A percentile compares a stretch with the other conserved stretches of the same genome.
Evolutionary conservation across 2,888 invertebrate species (phyloP).

Genomic region (Rambutsinella grinnellia): DNA sequence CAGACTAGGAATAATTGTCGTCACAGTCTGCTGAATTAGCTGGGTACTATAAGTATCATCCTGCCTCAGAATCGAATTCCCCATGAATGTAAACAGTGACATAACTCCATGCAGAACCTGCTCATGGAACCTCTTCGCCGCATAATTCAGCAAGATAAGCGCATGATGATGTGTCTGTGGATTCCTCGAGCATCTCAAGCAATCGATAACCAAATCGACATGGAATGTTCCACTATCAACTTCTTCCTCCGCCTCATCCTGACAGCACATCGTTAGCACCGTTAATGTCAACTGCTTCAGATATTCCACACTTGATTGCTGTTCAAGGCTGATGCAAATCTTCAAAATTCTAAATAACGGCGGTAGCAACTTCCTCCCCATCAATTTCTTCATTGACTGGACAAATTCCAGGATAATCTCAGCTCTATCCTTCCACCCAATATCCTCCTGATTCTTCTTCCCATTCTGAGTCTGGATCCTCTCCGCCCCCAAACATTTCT

Average conservation of each 20-base stretch:
- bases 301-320: constrained; percentile 87
- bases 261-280: constrained; percentile 80
- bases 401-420: constrained; percentile 85
- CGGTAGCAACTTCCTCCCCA: constrained; percentile 76
- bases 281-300: constrained; percentile 88
- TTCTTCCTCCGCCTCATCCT: constrained; percentile 71
- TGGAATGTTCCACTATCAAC: constrained; percentile 72
- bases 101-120: constrained; percentile 93
- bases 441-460: constrained; percentile 75
- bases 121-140: constrained; percentile 83
- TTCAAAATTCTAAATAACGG: constrained; percentile 83
- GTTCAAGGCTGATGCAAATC: constrained; percentile 83
- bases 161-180: constrained; percentile 97
- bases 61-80: constrained; percentile 89
- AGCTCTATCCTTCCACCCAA: constrained; percentile 81
- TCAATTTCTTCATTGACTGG: constrained; percentile 86
- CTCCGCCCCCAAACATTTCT: constrained; percentile 60
- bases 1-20: constrained; percentile 89
- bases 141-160: constrained; percentile 83
- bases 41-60: constrained; percentile 97
- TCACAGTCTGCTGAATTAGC: constrained; percentile 89
- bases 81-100: constrained; percentile 98
- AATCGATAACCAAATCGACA: constrained; percentile 86
- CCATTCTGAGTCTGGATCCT: constrained; percentile 10
- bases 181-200: constrained; percentile 90